A percentile compares a stretch with the other conserved stretches of the same genome.
Conservation (phyloP, 2,113 vertebrate species). For the Alethe castanea region DNA sequence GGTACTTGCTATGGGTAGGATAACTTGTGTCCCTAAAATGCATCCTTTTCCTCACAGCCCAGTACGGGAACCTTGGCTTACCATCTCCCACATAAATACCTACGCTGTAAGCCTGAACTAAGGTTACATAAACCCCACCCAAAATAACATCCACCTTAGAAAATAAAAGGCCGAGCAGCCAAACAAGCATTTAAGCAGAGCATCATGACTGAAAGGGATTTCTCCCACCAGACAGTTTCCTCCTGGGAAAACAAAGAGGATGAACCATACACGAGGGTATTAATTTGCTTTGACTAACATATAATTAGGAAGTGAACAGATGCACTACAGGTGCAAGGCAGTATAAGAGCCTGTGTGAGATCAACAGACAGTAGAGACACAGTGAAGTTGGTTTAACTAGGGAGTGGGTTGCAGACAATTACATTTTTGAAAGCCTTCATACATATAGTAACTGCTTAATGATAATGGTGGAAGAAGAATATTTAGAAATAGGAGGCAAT, state of each 20-base stretch:
- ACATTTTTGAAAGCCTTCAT: not conserved
- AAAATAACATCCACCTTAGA: not conserved
- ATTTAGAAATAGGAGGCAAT: not conserved
- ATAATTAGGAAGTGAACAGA: not conserved
- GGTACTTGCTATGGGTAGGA: not conserved
- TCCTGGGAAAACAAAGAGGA: not conserved
- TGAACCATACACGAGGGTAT: not conserved
- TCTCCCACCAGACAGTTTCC: not conserved
- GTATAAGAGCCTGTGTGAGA: not conserved
- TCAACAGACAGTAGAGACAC: not conserved
- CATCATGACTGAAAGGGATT: not conserved
- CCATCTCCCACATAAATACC: not conserved
- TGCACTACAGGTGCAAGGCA: not conserved
- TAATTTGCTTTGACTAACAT: not conserved
- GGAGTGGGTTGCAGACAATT: not conserved
- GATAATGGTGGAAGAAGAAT: not conserved
- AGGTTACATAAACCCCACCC: not conserved
- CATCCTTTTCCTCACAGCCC: not conserved
- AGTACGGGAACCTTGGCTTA: not conserved
- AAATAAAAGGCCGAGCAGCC: not conserved
- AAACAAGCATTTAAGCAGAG: not conserved
- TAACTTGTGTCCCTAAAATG: not conserved
- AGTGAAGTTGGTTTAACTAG: not conserved
- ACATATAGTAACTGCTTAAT: not conserved
- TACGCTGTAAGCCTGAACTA: not conserved